Conservation (phyloP, 1,140 invertebrate genomes). For the Oedothorax gibbosus region DNA sequence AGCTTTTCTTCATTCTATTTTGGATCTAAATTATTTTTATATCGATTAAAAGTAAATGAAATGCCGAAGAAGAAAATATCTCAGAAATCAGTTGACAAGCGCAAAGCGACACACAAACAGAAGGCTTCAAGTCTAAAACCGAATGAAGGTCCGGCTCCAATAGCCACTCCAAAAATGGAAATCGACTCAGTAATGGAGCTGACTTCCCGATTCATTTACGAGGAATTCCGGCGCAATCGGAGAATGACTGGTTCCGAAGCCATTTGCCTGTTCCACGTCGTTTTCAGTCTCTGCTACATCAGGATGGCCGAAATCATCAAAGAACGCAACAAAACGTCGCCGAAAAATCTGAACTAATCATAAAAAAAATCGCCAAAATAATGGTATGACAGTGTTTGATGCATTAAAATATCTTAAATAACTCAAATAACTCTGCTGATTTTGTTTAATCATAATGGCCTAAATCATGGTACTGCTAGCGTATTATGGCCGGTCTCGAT, state of each 20-base stretch:
- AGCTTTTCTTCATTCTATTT: no score
- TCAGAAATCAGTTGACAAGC: neutral
- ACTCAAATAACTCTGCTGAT: no score
- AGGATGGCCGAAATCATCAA: conserved; percentile 5
- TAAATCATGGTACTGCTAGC: no score
- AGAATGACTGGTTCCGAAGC: neutral
- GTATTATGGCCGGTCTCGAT: no score
- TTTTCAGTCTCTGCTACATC: conserved; percentile 8
- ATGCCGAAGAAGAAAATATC: neutral
- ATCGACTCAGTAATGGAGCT: neutral
- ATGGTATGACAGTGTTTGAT: no score
- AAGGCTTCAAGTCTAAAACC: neutral
- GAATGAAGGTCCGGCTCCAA: neutral
- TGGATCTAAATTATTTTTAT: no score
- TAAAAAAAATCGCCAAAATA: no score
- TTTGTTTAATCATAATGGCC: no score
- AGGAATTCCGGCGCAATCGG: neutral
- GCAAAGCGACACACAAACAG: neutral
- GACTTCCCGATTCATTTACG: neutral
- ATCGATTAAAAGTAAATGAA: no score
- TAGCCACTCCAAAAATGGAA: neutral
- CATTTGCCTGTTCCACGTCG: neutral
- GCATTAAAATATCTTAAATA: no score
- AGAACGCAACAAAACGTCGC: neutral
- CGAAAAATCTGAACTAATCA: no score